These are phyloP conservation scores for Leptatherina wallacei DNA, from an alignment of 2,797 vertebrate genomes.

Conservation along the genomic window DNA sequence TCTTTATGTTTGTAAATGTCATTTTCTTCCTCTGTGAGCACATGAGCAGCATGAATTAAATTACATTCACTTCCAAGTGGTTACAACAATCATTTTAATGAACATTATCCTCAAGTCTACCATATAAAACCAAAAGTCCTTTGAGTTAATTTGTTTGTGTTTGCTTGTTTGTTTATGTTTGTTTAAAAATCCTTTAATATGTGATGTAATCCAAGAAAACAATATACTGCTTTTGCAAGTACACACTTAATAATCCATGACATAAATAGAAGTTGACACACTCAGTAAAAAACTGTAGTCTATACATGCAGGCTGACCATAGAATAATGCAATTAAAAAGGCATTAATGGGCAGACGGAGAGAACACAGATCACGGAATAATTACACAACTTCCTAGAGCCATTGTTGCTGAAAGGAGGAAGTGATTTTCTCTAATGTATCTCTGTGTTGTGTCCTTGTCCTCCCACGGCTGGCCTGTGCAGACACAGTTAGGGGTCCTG, in stretches of 20 bases:
- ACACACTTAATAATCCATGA: neutral
- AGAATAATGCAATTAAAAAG: conserved; percentile 55
- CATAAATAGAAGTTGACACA: conserved; percentile 10
- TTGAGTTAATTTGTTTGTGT: neutral
- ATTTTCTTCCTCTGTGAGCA: neutral
- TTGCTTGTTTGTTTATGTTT: conserved; percentile 2
- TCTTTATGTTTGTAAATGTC: neutral
- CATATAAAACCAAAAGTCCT: neutral
- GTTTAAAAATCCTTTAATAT: neutral
- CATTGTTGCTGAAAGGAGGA: conserved; percentile 70
- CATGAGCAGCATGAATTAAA: neutral
- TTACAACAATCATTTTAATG: neutral
- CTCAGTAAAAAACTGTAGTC: neutral
- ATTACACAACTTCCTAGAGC: conserved; percentile 74
- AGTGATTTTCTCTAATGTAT: conserved; percentile 81
- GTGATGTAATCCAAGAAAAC: neutral
- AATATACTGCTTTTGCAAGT: conserved; percentile 3
- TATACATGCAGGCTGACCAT: conserved; percentile 29
- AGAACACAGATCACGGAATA: conserved; percentile 58
- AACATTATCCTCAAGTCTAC: neutral
- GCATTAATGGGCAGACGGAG: conserved; percentile 52
- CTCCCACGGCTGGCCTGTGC: conserved; percentile 64
- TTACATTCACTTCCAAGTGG: conserved; percentile 1
- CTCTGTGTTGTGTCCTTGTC: conserved; percentile 80
- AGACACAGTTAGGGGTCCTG: conserved; percentile 62